Conservation (phyloP, 2,797 vertebrate genomes). For the Limnodromus scolopaceus region DNA sequence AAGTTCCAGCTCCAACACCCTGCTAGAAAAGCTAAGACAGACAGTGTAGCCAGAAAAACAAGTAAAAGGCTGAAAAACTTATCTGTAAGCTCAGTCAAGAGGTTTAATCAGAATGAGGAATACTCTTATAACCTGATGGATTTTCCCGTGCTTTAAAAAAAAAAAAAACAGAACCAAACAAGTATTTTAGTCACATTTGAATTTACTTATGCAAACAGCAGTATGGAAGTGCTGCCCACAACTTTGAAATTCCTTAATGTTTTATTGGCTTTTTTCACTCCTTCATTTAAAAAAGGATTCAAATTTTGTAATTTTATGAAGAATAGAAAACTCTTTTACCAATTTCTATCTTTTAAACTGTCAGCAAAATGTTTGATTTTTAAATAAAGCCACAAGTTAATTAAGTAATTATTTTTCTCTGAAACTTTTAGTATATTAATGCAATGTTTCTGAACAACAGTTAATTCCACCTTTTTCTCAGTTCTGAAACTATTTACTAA, state of each 20-base stretch:
- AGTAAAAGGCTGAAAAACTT: background rate
- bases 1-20: background rate
- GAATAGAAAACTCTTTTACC: background rate
- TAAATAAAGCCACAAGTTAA: background rate
- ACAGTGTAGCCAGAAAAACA: background rate
- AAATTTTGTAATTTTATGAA: background rate
- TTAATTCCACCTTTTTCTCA: background rate
- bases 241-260: background rate
- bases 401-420: background rate
- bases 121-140: background rate
- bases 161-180: fast-evolving
- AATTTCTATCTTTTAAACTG: background rate
- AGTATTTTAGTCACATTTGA: background rate
- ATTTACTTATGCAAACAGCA: background rate
- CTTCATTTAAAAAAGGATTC: background rate
- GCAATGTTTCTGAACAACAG: background rate
- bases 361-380: background rate
- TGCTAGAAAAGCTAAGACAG: background rate
- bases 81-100: background rate
- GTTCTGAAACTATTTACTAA: background rate
- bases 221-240: background rate
- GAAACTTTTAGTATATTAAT: background rate
- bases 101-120: background rate
- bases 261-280: background rate
- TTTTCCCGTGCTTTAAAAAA: background rate